Evolutionary conservation across 2,888 invertebrate genomes (phyloP).

Genomic region (Epinotia nisella): DNA sequence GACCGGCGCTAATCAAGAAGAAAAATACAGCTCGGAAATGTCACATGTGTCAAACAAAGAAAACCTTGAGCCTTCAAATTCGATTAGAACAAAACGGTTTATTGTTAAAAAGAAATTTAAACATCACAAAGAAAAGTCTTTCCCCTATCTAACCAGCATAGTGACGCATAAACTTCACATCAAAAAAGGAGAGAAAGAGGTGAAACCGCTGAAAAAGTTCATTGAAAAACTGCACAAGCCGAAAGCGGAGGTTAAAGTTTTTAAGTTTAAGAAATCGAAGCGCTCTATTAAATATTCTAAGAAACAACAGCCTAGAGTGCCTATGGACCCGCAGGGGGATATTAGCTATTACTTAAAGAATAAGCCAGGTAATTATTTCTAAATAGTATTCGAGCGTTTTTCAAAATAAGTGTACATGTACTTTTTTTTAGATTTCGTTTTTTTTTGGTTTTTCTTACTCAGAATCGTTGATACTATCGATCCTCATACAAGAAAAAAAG

Average conservation of each 20-base stretch:
- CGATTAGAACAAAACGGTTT: slow-evolving; percentile 24
- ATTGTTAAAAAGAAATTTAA: slow-evolving; percentile 30
- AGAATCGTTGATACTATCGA: too few species aligned
- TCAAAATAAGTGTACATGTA: too few species aligned
- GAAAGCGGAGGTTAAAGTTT: slow-evolving; percentile 38
- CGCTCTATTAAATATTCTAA: slow-evolving; percentile 54
- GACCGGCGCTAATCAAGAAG: slow-evolving; percentile 58
- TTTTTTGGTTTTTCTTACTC: too few species aligned
- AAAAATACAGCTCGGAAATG: slow-evolving; percentile 39
- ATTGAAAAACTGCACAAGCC: slow-evolving; percentile 52
- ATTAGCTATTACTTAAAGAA: slow-evolving; percentile 69
- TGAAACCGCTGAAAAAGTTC: slow-evolving; percentile 51
- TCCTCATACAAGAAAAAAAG: too few species aligned
- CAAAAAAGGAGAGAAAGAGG: slow-evolving; percentile 49
- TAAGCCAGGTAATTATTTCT: slow-evolving; percentile 49
- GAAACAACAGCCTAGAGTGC: slow-evolving; percentile 54
- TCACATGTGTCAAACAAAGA: slow-evolving; percentile 24
- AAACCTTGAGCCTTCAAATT: not conserved
- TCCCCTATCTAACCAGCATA: slow-evolving; percentile 52
- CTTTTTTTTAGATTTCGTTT: too few species aligned
- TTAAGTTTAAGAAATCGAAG: slow-evolving; percentile 39
- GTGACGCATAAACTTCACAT: slow-evolving; percentile 52
- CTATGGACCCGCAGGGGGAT: slow-evolving; percentile 61
- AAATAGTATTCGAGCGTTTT: too few species aligned
- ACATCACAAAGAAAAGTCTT: slow-evolving; percentile 51